Base-by-base conservation (phyloP, 1,140 invertebrate species). In the Cecropterus lyciades region DNA sequence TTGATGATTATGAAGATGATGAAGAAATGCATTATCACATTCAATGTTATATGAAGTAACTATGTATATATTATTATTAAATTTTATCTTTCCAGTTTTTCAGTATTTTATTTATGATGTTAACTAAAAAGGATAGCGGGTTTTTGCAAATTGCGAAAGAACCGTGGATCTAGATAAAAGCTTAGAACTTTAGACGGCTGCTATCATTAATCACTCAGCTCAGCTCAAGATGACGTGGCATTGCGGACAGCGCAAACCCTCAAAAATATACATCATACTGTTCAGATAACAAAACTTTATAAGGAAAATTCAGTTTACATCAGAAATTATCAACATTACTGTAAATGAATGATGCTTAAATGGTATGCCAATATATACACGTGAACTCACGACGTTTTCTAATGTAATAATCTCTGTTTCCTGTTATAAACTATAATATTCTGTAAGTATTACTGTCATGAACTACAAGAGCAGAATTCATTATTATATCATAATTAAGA, bases 141-240 rank as follows among this genome's bases (percentile, higher is more conserved):
- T 17, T 16, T 48, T 24, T 14, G 46, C 7, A 17, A 48, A 48
- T 48, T 48, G 37, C 27, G 14, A 30, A 37, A 52, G 51, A 33
- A 52, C 37, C 37, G 51, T 37, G 15, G 43, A 43, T 59, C 11
- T 6, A 46, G 24, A 59, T 48, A 56, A 56, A 37, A 56, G 14
- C 56, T 57, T 27, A 59, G 43, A 59, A 59, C 30, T 40, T 20
- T 27, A 20, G 20, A 48, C 24, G 48, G 20, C 24, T 15, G 43
- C 14, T 30, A 46, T 60, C 56, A 48, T 60, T 48, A 60, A 60
- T 60, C 56, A 48, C 56, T 37, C 43, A n/a, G 56, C 45, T 60
- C 45, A 46, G 56, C 43, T 48, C 45, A 48, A 60, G 56, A 60
- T 60, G 56, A 60, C 56, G 56, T 42, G 43, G 42, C 20, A 45